Base-by-base conservation (phyloP, 2,797 vertebrate species). In the Kryptopterus vitreolus region DNA sequence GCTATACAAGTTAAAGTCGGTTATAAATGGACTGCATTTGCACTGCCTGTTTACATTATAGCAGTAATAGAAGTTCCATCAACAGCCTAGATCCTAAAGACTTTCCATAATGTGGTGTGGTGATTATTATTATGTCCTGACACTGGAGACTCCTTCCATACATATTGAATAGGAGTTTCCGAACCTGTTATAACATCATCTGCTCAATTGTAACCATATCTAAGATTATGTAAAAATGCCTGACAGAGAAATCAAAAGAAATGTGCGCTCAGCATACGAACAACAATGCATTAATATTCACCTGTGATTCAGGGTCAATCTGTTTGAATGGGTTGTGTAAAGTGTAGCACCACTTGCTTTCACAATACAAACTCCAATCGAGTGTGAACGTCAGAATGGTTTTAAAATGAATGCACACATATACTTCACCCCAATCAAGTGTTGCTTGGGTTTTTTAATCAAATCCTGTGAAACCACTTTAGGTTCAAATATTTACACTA, bases 71-170 rank as follows among this genome's bases (percentile, higher is more conserved):
- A 22, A 35, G 8, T 9, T 35, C 61, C 61, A 12, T 22, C 29
- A 62, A 7, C 31, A 35, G 18, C 9, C 61, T 63, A 8, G n/a
- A n/a, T 43, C 35, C 20, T 43, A 20, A n/a, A 35, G 61, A 29
- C n/a, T 22, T 62, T 62, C 9, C 18, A 22, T 63, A 12, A 35
- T 2, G 4, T 43, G 22, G 35, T 43, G 11, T 35, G 1, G 22
- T 6, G 5, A 18, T 10, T 26, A 4, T 26, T 11, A 15, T 62
- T 20, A 62, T 6, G 15, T 26, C 15, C 16, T 62, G 31, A 33
- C 61, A 35, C 16, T 38, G 62, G 62, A 65, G 62, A 65, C 62
- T 35, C 62, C 22, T n/a, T 65, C 31, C 62, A 38, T 65, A 38
- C 0, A 6, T 38, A 22, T 13, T 38, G 4, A 65, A 5, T 6